Evolutionary conservation across 2,888 invertebrate genomes (phyloP), one percentile per base, ranked within the genome.

Genomic region (Yponomeuta plumbellus): DNA sequence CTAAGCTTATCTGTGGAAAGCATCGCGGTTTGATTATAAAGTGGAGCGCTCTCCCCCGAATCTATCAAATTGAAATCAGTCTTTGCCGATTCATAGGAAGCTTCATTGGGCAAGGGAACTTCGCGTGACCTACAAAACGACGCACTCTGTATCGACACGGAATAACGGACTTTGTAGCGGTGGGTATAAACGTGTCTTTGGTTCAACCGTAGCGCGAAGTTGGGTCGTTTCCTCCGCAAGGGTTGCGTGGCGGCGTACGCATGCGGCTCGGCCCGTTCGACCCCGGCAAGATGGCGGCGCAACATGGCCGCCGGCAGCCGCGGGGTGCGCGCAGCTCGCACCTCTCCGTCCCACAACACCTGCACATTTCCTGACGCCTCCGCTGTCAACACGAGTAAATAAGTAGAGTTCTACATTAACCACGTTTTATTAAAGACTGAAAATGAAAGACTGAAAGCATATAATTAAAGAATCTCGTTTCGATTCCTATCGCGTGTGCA

Each of bases 241-340:
- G 78, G 80, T 80, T 85, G 86, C 85, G 22, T n/a, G 17, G 86
- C 87, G 80, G 80, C 86, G 87, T 85, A 89, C 89, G 88, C 91
- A 88, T 91, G 91, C 91, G 88, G 88, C 84, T 83, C 83, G 81
- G 83, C 84, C 83, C 79, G 78, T 81, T 81, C 84, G 83, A 84
- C 83, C 83, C 85, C 80, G 80, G 86, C 86, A 92, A 92, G 86
- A 92, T 92, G 92, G 91, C 92, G 88, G 86, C 82, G 80, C 86
- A 89, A 91, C 86, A 91, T 92, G 91, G 91, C 92, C 85, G 90
- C 88, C 90, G 85, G 86, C 87, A 86, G 88, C 84, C 87, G 86
- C 88, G 85, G 87, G 87, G 87, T 89, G 88, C 82, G 81, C 80
- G 65, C 59, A n/a, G 62, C 39, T 21, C 85, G 81, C 79, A 78